Base-by-base conservation (phyloP, 2,888 invertebrate genomes). In the Drosophila histrio region DNA sequence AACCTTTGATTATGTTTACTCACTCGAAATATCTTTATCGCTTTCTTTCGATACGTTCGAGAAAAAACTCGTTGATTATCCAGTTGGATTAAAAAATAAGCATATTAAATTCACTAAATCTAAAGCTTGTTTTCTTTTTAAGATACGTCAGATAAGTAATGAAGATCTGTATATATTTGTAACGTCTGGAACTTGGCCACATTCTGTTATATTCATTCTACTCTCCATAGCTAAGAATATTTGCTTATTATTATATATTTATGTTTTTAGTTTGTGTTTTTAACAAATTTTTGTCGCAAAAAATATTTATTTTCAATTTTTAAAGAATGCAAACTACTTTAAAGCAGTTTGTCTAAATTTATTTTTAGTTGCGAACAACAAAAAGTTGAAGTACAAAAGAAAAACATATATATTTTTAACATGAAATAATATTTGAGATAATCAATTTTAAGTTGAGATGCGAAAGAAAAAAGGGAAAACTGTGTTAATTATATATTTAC, bases 301-400 rank as follows among this genome's bases (percentile, higher is more conserved):
- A 41, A 47, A 58, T 30, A 66, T 39, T 30, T 28, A 36, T 28
- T 50, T 38, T n/a, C 7, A 36, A 36, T 28, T 32, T 32, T 43
- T 15, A 6, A 21, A 21, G 38, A 21, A 21, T 61, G 38, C n/a
- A 26, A 75, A 67, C 52, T 34, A 50, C 58, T 50, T 73, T 21
- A 56, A 62, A 63, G 46, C 47, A 46, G 69, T 52, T 58, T 17
- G 24, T 15, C 9, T 15, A 47, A 6, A 34, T 19, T 32, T 64
- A 63, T 64, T 64, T 59, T 59, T 59, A 59, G 64, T 11, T 36
- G 17, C 24, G 24, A 19, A 19, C 36, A 50, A 26, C 50, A 50
- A 50, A 26, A 24, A 52, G 38, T 19, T 52, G 50, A 50, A 63
- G 58, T 36, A 58, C 49, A 43, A 58, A 36, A 44, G 43, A 32